Evolutionary conservation across 2,797 vertebrate genomes (phyloP).

Genomic region (Holocentrus rufus): DNA sequence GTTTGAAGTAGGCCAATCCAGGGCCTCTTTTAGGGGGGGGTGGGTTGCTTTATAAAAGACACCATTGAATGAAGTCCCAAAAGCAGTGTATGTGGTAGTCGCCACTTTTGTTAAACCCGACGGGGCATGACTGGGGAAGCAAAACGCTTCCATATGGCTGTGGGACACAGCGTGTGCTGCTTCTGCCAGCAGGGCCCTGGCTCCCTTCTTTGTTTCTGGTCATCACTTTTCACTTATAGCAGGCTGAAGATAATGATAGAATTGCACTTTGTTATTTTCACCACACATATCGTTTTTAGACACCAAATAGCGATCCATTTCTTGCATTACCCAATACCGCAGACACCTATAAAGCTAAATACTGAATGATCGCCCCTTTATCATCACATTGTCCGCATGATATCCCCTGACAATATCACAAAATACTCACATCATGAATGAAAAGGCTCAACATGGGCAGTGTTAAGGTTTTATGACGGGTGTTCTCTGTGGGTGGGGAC

Average conservation of each 20-base stretch:
- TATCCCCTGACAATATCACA: background rate
- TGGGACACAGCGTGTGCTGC: slow-evolving; percentile 69
- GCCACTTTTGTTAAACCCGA: slow-evolving; percentile 78
- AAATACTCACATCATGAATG: background rate
- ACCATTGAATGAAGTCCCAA: slow-evolving; percentile 67
- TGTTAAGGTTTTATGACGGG: slow-evolving; percentile 1
- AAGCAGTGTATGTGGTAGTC: slow-evolving; percentile 75
- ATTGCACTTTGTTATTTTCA: slow-evolving; percentile 53
- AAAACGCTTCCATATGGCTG: slow-evolving; percentile 82
- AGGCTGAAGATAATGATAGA: slow-evolving; percentile 50
- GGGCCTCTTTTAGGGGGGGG: slow-evolving; percentile 58
- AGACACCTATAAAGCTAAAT: slow-evolving; percentile 17
- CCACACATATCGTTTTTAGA: slow-evolving; percentile 35
- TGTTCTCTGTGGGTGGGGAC: slow-evolving; percentile 20
- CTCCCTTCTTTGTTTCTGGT: slow-evolving; percentile 61
- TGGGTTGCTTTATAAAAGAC: slow-evolving; percentile 65
- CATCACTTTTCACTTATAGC: slow-evolving; percentile 54
- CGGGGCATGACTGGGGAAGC: slow-evolving; percentile 77
- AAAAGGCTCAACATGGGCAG: background rate
- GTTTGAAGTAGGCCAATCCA: slow-evolving; percentile 48
- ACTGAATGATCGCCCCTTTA: background rate
- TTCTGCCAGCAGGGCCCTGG: slow-evolving; percentile 66
- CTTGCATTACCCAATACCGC: background rate
- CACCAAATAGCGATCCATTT: background rate
- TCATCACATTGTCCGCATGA: slow-evolving; percentile 24